phyloP scores from a whole-genome alignment of 2,113 vertebrate species.

The Rhea pennata region DNA sequence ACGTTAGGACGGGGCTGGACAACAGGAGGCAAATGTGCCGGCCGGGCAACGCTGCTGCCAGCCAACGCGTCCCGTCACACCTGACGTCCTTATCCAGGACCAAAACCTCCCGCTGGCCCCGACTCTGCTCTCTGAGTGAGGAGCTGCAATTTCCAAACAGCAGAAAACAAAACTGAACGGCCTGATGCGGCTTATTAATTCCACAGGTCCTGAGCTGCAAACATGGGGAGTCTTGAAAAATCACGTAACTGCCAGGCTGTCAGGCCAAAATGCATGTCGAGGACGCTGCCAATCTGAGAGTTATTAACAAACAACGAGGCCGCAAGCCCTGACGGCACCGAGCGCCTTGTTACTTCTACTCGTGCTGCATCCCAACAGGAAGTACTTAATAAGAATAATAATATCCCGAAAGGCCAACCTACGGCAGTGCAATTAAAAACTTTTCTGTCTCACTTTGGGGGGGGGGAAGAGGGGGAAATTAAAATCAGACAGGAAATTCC shows the following conservation, averaged over 20 bases:
- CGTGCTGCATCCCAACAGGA: constrained; percentile 85
- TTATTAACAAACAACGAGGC: constrained; percentile 62
- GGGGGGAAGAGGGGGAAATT: constrained; percentile 63
- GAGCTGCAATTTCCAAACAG: background rate
- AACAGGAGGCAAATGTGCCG: background rate
- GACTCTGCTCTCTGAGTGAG: background rate
- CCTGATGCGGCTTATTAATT: constrained; percentile 45
- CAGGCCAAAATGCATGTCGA: constrained; percentile 40
- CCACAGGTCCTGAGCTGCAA: constrained; percentile 11
- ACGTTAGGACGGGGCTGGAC: background rate
- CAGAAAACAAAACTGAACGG: constrained; percentile 15
- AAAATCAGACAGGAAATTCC: constrained; percentile 94
- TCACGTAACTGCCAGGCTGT: constrained; percentile 35
- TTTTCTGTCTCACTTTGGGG: constrained; percentile 81
- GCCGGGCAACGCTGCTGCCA: too few species aligned
- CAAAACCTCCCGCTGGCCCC: background rate
- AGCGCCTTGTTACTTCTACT: constrained; percentile 73
- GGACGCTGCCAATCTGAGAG: constrained; percentile 52
- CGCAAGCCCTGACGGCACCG: constrained; percentile 31
- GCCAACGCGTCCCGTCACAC: background rate
- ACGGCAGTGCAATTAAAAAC: constrained; percentile 85
- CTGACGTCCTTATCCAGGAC: background rate
- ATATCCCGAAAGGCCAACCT: constrained; percentile 86
- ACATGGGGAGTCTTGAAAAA: constrained; percentile 24
- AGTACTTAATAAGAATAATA: constrained; percentile 90